A percentile compares a stretch with the other conserved stretches of the same genome.
These are phyloP conservation scores for Mus minutoides DNA, from an alignment of 2,797 vertebrate species.

Conservation along the genomic window DNA sequence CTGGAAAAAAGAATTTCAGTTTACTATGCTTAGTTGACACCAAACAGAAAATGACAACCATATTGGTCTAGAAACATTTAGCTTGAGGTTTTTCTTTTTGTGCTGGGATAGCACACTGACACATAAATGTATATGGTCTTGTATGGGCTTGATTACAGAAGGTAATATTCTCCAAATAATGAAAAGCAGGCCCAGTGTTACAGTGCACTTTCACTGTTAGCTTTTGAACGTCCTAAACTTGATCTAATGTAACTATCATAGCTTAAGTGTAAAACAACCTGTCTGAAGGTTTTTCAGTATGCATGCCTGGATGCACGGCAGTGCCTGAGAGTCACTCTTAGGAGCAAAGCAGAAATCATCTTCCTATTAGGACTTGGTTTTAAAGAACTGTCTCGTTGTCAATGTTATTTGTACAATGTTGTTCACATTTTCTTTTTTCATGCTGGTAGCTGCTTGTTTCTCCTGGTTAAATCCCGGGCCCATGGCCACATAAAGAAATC, in stretches of 20 bases:
- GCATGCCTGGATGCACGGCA: not conserved
- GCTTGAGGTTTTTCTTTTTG: not conserved
- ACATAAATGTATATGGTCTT: not conserved
- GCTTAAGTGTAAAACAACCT: not conserved
- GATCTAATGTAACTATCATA: not conserved
- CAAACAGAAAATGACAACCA: not conserved
- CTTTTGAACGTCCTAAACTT: not conserved
- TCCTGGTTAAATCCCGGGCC: not conserved
- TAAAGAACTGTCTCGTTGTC: not conserved
- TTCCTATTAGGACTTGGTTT: not conserved
- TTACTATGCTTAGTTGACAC: not conserved
- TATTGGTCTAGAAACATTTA: not conserved
- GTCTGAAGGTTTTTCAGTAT: not conserved
- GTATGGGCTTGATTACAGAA: not conserved
- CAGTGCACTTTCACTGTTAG: not conserved
- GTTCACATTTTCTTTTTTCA: not conserved
- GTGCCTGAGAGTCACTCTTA: not conserved
- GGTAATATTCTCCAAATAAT: not conserved
- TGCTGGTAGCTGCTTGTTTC: not conserved
- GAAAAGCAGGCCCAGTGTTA: not conserved
- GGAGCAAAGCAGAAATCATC: not conserved
- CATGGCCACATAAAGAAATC: constrained; percentile 5
- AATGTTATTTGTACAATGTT: not conserved
- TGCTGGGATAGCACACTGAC: not conserved
- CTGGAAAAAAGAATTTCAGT: too few species aligned